These are phyloP conservation scores for Eufriesea mexicana DNA, from an alignment of 1,140 invertebrate species.

Conservation along the genomic window DNA sequence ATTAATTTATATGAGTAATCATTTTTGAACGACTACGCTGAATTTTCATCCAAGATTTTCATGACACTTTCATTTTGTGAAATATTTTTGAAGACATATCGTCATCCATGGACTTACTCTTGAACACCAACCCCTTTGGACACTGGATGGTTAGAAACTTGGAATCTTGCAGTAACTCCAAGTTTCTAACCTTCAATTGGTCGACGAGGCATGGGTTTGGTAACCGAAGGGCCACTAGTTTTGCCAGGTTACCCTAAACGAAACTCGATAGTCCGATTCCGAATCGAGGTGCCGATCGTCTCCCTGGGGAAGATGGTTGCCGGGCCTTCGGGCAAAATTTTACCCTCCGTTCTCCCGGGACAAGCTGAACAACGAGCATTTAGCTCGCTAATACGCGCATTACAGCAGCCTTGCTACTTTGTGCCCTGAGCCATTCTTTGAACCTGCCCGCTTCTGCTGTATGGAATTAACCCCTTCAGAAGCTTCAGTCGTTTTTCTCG, in stretches of 20 bases:
- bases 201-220: constrained; percentile 66
- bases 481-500: not conserved
- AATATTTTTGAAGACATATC: too few relatives aligned
- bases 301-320: constrained; percentile 74
- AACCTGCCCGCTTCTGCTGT: constrained; percentile 1
- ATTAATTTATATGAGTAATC: too few relatives aligned
- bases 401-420: constrained; percentile 50
- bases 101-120: too few relatives aligned
- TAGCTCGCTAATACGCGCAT: constrained; percentile 74
- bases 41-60: too few relatives aligned
- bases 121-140: not conserved
- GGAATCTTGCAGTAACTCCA: not conserved
- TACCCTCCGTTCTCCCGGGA: constrained; percentile 70
- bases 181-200: constrained; percentile 57
- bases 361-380: constrained; percentile 66
- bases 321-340: constrained; percentile 69
- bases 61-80: too few relatives aligned
- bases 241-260: constrained; percentile 55
- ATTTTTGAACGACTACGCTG: too few relatives aligned
- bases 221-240: constrained; percentile 69
- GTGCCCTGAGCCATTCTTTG: constrained; percentile 63
- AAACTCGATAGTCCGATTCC: constrained; percentile 75
- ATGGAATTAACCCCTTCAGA: not conserved
- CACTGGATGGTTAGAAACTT: too few relatives aligned
- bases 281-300: constrained; percentile 74